phyloP scores from a whole-genome alignment of 2,888 invertebrate species.

The Athrips mouffetella region DNA sequence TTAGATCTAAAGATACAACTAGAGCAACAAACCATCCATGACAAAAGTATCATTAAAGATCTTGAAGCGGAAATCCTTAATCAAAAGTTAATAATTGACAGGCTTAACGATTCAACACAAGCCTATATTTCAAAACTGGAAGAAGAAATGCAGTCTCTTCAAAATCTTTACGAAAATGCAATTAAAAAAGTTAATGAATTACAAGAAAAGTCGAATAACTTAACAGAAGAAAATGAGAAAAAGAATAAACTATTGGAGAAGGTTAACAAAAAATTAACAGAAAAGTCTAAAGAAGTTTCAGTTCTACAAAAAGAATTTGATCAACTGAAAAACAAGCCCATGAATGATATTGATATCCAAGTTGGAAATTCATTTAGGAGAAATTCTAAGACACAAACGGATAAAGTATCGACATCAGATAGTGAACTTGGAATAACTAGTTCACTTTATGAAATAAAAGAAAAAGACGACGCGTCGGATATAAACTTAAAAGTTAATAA shows the following conservation, averaged over 20 bases:
- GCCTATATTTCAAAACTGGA: constrained; percentile 49
- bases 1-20: constrained; percentile 43
- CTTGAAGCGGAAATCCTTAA: constrained; percentile 55
- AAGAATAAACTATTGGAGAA: constrained; percentile 33
- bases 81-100: constrained; percentile 55
- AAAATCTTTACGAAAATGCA: constrained; percentile 46
- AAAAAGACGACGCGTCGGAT: constrained; percentile 16
- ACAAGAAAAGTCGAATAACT: constrained; percentile 36
- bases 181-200: constrained; percentile 37
- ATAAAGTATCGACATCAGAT: neutral
- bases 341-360: constrained; percentile 31
- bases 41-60: constrained; percentile 49
- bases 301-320: constrained; percentile 39
- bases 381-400: neutral
- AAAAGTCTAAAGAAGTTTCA: constrained; percentile 43
- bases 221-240: constrained; percentile 34
- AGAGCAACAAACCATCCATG: constrained; percentile 43
- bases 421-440: neutral
- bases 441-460: constrained; percentile 18
- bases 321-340: constrained; percentile 37
- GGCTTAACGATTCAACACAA: constrained; percentile 48
- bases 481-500: constrained; percentile 17
- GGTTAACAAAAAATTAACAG: constrained; percentile 34
- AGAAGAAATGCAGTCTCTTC: constrained; percentile 46
- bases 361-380: constrained; percentile 14